Evolutionary conservation across 2,888 invertebrate species (phyloP), one percentile per base, ranked within the genome.

Genomic region (Melanotus villosus): DNA sequence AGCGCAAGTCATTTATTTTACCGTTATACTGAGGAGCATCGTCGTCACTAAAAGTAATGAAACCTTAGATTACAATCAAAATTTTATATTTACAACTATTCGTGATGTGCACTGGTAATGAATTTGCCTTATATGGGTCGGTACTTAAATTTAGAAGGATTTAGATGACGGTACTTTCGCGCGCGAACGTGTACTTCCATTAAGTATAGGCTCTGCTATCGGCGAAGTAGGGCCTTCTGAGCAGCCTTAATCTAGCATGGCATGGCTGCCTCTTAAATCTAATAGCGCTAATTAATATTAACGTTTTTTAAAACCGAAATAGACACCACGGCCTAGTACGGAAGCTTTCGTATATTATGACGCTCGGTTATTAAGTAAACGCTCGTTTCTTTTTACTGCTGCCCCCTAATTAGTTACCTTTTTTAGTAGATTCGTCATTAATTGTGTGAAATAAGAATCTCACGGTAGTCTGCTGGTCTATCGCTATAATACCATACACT

Each of bases 81-180:
- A 64, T 64, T 63, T 68, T 64, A 68, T 68, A 68, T 68, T 68
- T 68, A 68, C 63, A 64, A 58, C 64, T 64, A 64, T 68, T 68
- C 68, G 64, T 68, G 68, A 68, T 57, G 57, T 50, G 50, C 57
- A 41, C 50, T 34, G 52, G 64, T 68, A 68, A 68, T 68, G 68
- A 68, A 65, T 68, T 68, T 58, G 36, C 68, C 64, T 63, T 68
- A 64, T 68, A 68, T 64, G 68, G 59, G 36, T 64, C 45, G 58
- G 54, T 58, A 64, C 60, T 66, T 66, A 57, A 57, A 63, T 63
- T 68, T 63, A 47, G 60, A 45, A 57, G 50, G 23, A 66, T 59
- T 60, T 59, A 43, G 52, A 43, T 45, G 56, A 30, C 41, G 30
- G 54, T 54, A 54, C 47, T 47, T 58, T 50, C 34, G 38, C 21